These are phyloP conservation scores for Eupithecia insigniata DNA, from an alignment of 2,888 invertebrate species.

Conservation along the genomic window DNA sequence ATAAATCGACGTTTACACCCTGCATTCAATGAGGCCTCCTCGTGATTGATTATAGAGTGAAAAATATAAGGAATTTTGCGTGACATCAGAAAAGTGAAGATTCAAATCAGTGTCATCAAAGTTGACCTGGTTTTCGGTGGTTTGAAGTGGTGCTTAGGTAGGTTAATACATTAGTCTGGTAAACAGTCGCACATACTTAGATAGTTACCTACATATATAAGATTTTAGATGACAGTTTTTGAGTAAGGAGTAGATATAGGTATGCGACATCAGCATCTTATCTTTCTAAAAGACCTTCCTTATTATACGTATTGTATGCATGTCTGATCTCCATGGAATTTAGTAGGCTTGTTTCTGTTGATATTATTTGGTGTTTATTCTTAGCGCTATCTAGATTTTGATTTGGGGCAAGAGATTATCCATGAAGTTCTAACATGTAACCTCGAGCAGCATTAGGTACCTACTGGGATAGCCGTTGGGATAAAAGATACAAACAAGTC, in stretches of 20 bases:
- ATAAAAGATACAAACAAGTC: conserved; percentile 19
- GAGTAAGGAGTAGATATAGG: too few relatives aligned
- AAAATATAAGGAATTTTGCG: conserved; percentile 19
- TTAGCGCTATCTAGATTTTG: too few relatives aligned
- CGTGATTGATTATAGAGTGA: conserved; percentile 43
- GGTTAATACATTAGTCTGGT: neutral
- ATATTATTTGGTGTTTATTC: too few relatives aligned
- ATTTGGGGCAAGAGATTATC: neutral
- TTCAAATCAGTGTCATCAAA: conserved; percentile 8
- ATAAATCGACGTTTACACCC: conserved; percentile 35
- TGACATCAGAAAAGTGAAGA: neutral
- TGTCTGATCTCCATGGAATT: too few relatives aligned
- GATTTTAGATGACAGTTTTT: too few relatives aligned
- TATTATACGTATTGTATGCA: too few relatives aligned
- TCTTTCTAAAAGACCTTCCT: too few relatives aligned
- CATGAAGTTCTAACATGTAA: neutral
- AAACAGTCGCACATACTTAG: neutral
- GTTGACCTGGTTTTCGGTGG: conserved; percentile 2
- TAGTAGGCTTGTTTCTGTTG: too few relatives aligned
- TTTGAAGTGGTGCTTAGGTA: neutral
- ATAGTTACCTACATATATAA: too few relatives aligned
- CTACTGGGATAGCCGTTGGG: conserved; percentile 17
- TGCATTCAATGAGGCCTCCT: conserved; percentile 32
- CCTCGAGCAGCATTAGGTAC: neutral
- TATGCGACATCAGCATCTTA: neutral